Evolutionary conservation across 2,797 vertebrate species (phyloP), one percentile per base, ranked within the genome.

Genomic region (Glossophaga mutica): DNA sequence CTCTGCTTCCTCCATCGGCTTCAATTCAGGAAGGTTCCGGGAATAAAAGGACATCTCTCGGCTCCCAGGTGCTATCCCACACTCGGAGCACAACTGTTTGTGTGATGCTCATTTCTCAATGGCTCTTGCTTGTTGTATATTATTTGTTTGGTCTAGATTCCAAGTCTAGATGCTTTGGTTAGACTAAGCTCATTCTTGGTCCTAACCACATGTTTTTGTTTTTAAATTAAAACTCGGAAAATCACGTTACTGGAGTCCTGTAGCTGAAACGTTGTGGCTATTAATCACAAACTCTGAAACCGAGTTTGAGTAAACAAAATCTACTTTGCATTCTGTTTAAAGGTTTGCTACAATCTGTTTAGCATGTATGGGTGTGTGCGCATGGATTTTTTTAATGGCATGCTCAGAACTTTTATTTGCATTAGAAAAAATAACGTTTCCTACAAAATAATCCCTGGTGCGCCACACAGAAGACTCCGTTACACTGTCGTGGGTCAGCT

Each of bases 71-170:
- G 6, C 32, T 37, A 74, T 22, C 57, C 57, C 57, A 26, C 77
- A 71, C 34, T 50, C 14, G 39, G 57, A 78, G 32, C 26, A 93
- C 65, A 52, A 42, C 26, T 44, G 78, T 88, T 32, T 95, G 67
- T 34, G 14, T 5, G 55, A 67, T 76, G 57, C 18, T 52, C 55
- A 5, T 85, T 67, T 91, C 65, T 32, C 32, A 81, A 76, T n/a
- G 32, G 67, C 11, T 84, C 88, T 48, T 85, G 83, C 57, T 85
- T 42, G 44, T 32, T 52, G 37, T 34, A 4, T 32, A 57, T 16
- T 84, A 14, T 57, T 84, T 95, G 65, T 95, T 94, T 89, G 91
- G 74, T 85, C 73, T 81, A 26, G 42, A 74, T 62, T 77, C 86
- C 55, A 52, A 78, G 16, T 88, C 29, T 50, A 48, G 82, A 76